phyloP scores from a whole-genome alignment of 2,888 invertebrate genomes.

The Pemphredon lugubris region DNA sequence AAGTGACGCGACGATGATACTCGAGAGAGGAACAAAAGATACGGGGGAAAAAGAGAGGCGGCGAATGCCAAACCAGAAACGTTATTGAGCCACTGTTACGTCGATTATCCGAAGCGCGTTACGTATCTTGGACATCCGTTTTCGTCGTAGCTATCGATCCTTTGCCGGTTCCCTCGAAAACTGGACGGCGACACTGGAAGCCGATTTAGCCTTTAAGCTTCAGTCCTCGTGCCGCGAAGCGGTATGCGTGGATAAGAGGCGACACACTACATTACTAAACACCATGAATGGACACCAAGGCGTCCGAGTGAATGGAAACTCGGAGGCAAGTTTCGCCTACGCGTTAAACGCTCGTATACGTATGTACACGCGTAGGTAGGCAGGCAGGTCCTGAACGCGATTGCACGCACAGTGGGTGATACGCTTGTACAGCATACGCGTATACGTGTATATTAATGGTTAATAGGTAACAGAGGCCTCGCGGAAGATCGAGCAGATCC shows the following conservation, averaged over 20 bases:
- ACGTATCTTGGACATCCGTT: background rate
- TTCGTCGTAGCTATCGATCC: conserved; percentile 23
- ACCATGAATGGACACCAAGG: conserved; percentile 77
- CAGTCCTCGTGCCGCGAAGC: conserved; percentile 46
- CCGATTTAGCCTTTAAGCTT: conserved; percentile 44
- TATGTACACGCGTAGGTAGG: too few species aligned
- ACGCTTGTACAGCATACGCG: conserved; percentile 4
- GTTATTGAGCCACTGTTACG: too few species aligned
- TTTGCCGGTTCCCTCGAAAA: conserved; percentile 16
- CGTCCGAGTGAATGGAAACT: conserved; percentile 73
- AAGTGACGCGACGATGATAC: too few species aligned
- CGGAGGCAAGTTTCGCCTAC: conserved; percentile 64
- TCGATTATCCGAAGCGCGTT: too few species aligned
- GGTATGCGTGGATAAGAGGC: conserved; percentile 45
- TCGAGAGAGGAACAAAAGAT: background rate
- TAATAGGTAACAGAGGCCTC: conserved; percentile 38
- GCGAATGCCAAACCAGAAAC: too few species aligned
- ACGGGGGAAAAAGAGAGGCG: too few species aligned
- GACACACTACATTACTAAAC: conserved; percentile 63
- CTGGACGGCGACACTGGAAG: conserved; percentile 25
- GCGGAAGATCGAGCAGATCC: conserved; percentile 30
- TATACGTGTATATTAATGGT: conserved; percentile 26
- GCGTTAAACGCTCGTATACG: conserved; percentile 46
- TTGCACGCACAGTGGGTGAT: background rate
- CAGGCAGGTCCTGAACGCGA: conserved; percentile 42